These are phyloP conservation scores for Brienomyrus brachyistius DNA, from an alignment of 2,113 vertebrate genomes.

Conservation along the genomic window DNA sequence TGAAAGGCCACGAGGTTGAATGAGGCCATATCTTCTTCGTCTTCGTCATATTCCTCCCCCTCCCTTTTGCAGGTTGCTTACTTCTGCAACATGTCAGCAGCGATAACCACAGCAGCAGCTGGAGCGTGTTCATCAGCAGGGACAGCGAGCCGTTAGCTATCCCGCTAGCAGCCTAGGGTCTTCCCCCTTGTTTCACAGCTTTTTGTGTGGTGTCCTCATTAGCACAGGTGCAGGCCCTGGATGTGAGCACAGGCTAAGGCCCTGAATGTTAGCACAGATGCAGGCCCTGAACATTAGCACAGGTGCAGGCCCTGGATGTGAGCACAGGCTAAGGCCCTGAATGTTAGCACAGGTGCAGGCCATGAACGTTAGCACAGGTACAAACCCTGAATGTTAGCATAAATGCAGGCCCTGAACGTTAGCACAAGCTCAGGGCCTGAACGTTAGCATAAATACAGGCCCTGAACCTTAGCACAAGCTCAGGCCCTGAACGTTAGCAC, in stretches of 20 bases:
- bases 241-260: too few species aligned
- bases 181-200: neutral
- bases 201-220: neutral
- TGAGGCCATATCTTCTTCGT: neutral
- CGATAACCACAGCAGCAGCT: neutral
- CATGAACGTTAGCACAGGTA: too few species aligned
- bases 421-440: too few species aligned
- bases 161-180: neutral
- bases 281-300: too few species aligned
- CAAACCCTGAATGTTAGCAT: too few species aligned
- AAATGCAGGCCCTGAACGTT: too few species aligned
- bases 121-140: neutral
- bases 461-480: neutral
- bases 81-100: neutral
- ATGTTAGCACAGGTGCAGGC: too few species aligned
- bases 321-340: too few species aligned
- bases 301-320: too few species aligned
- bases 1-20: neutral
- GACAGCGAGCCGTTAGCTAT: neutral
- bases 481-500: too few species aligned
- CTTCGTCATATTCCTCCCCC: neutral
- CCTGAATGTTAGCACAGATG: too few species aligned
- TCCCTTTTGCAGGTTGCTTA: neutral
- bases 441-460: neutral
- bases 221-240: neutral